Conservation (phyloP, 2,113 vertebrate genomes). For the Thunnus maccoyii region DNA sequence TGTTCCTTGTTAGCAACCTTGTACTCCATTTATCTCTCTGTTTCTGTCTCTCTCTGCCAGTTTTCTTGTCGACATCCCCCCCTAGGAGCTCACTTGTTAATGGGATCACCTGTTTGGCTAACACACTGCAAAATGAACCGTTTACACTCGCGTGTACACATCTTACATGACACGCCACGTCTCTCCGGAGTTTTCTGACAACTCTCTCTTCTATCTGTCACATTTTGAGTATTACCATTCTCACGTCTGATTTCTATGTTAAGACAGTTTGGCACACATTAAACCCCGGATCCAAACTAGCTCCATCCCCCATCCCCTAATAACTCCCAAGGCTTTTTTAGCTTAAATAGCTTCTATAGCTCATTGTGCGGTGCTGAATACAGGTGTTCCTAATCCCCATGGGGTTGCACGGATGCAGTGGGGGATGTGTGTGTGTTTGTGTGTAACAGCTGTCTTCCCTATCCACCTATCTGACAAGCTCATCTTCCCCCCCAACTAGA, state of each 20-base stretch:
- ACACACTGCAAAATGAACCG: constrained; percentile 69
- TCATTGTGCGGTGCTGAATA: constrained; percentile 82
- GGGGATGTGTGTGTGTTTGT: constrained; percentile 57
- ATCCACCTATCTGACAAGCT: constrained; percentile 68
- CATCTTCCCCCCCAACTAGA: constrained; percentile 52
- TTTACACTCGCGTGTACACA: constrained; percentile 63
- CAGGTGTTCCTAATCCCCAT: constrained; percentile 83
- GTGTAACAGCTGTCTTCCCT: constrained; percentile 80
- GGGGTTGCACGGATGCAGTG: constrained; percentile 69
- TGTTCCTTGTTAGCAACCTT: constrained; percentile 50
- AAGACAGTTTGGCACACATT: constrained; percentile 37
- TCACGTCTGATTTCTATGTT: constrained; percentile 50
- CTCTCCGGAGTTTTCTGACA: constrained; percentile 62
- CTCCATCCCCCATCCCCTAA: constrained; percentile 61
- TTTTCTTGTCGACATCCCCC: constrained; percentile 51
- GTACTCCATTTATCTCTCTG: constrained; percentile 54
- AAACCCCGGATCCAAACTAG: constrained; percentile 28
- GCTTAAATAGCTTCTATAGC: constrained; percentile 72
- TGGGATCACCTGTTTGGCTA: constrained; percentile 79
- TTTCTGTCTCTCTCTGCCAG: constrained; percentile 47
- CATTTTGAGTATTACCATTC: constrained; percentile 55
- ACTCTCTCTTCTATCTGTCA: constrained; percentile 51
- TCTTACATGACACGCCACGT: constrained; percentile 48
- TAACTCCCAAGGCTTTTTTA: constrained; percentile 77
- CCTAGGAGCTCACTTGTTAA: constrained; percentile 74